A percentile compares a stretch with the other conserved stretches of the same genome.
These are phyloP conservation scores for Heteractis magnifica DNA, from an alignment of 92 coral and sea anemone species.

Conservation along the genomic window DNA sequence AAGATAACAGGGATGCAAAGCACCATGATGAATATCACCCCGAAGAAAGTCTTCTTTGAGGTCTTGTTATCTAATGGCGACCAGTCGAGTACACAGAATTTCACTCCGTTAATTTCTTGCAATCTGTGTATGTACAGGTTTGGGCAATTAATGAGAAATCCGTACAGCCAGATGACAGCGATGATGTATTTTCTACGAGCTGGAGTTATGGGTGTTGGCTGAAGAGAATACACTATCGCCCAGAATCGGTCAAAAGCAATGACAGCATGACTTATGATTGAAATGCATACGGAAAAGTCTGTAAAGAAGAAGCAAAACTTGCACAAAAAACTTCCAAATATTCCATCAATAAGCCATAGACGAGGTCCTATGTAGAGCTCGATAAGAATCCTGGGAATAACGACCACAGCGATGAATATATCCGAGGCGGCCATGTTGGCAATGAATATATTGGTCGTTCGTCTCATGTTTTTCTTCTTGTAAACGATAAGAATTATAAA, in stretches of 20 bases:
- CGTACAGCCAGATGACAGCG: constrained; percentile 29
- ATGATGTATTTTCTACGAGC: constrained; percentile 13
- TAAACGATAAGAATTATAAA: constrained; percentile 21
- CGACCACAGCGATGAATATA: constrained; percentile 11
- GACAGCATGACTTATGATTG: constrained; percentile 31
- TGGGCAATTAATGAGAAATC: constrained; percentile 9
- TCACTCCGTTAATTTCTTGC: neutral
- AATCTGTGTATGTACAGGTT: constrained; percentile 26
- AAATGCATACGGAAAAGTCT: constrained; percentile 16
- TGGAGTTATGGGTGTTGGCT: constrained; percentile 14
- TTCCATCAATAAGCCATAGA: constrained; percentile 33
- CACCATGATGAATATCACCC: constrained; percentile 22
- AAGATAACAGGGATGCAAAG: constrained; percentile 28
- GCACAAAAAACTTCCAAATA: constrained; percentile 28
- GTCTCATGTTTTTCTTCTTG: constrained; percentile 27
- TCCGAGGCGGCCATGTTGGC: constrained; percentile 47
- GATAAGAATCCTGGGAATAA: constrained; percentile 17
- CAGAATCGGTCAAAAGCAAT: constrained; percentile 42
- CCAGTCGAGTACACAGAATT: constrained; percentile 17
- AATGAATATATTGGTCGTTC: constrained; percentile 35
- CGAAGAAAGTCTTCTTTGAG: constrained; percentile 6
- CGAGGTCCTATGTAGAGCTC: constrained; percentile 24
- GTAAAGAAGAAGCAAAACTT: constrained; percentile 12
- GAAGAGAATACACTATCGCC: constrained; percentile 36
- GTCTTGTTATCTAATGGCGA: constrained; percentile 19